Conservation (phyloP, 2,888 invertebrate genomes). For the Tachina lurida region DNA sequence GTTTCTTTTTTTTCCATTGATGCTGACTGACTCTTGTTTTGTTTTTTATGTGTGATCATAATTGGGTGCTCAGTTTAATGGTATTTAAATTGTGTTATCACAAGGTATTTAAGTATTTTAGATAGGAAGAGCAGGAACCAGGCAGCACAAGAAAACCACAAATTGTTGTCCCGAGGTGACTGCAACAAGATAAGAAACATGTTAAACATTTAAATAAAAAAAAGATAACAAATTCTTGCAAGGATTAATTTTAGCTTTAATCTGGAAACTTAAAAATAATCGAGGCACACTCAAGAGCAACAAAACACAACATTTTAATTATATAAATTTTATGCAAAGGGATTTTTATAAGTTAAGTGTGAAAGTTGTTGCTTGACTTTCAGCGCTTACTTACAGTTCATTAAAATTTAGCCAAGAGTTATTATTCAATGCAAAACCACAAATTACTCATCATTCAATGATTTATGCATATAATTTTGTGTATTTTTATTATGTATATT, state of each 20-base stretch:
- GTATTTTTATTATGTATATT: constrained; percentile 1
- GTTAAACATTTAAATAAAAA: constrained; percentile 67
- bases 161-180: constrained; percentile 58
- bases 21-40: constrained; percentile 18
- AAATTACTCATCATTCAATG: constrained; percentile 54
- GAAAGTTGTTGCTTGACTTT: not conserved
- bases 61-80: constrained; percentile 82
- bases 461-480: constrained; percentile 23
- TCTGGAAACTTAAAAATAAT: not conserved
- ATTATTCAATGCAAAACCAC: not conserved
- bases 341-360: not conserved
- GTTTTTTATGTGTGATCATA: constrained; percentile 73
- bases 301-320: not conserved
- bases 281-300: not conserved
- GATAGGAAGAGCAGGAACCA: constrained; percentile 29
- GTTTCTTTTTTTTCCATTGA: constrained; percentile 42
- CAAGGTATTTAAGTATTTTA: constrained; percentile 80
- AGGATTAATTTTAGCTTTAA: constrained; percentile 37
- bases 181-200: constrained; percentile 72
- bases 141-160: constrained; percentile 21
- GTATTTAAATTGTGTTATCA: constrained; percentile 82
- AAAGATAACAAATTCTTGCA: constrained; percentile 49
- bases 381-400: not conserved
- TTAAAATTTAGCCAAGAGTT: not conserved
- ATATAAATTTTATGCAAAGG: not conserved